Percentiles rank a stretch among this genome's conserved stretches.
Conservation (phyloP, 1,140 invertebrate genomes). For the Musca vetustissima region DNA sequence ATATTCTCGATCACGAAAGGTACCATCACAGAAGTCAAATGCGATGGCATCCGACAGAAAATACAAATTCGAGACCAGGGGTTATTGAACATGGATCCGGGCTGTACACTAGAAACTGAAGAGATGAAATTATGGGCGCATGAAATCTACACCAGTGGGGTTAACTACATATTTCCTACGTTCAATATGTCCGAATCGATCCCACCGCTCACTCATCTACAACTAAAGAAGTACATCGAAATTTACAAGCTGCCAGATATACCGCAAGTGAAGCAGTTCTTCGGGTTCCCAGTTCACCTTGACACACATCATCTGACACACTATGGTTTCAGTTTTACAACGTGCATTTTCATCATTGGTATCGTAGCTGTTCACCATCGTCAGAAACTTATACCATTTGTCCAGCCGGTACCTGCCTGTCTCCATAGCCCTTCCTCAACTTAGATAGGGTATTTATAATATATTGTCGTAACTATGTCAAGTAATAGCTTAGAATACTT, state of each 20-base stretch:
- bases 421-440: background rate
- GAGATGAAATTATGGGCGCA: background rate
- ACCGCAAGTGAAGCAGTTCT: background rate
- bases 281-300: background rate
- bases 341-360: background rate
- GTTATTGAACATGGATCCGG: background rate
- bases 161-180: background rate
- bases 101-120: background rate
- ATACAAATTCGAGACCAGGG: background rate
- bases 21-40: background rate
- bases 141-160: background rate
- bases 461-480: too few relatives aligned
- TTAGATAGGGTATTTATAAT: constrained; percentile 1
- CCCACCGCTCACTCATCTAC: background rate
- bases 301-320: background rate
- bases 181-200: background rate
- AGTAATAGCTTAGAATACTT: too few relatives aligned
- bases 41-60: background rate
- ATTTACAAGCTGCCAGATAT: constrained; percentile 1
- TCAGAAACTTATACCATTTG: background rate
- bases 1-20: background rate
- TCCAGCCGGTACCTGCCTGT: background rate
- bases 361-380: background rate
- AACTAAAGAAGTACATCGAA: background rate
- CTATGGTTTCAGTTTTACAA: background rate